Evolutionary conservation across 2,113 vertebrate genomes (phyloP).

Genomic region (Todiramphus saurophagus): DNA sequence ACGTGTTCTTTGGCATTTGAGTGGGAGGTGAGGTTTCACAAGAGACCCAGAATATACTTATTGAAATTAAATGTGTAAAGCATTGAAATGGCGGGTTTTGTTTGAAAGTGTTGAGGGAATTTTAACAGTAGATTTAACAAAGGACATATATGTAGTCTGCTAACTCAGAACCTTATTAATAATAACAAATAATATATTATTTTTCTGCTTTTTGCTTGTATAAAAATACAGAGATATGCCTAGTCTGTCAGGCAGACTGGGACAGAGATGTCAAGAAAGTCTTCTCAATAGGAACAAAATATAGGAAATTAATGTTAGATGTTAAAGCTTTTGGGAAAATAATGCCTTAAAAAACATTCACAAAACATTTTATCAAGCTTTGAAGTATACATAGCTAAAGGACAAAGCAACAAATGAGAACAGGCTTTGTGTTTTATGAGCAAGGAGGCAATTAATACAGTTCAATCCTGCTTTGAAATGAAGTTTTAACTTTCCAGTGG

Average conservation of each 20-base stretch:
- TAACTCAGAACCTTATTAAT: background rate
- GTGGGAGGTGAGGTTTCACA: background rate
- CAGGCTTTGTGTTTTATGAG: background rate
- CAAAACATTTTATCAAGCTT: background rate
- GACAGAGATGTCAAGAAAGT: background rate
- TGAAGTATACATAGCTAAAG: background rate
- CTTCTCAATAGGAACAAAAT: background rate
- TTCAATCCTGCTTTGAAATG: background rate
- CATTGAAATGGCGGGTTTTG: background rate
- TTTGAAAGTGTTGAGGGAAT: background rate
- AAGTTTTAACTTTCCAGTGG: background rate
- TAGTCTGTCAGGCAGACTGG: background rate
- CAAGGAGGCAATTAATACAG: background rate
- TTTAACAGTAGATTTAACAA: conserved; percentile 19
- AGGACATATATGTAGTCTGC: background rate
- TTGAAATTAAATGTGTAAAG: background rate
- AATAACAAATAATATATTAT: background rate
- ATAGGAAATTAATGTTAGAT: background rate
- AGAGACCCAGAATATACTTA: background rate
- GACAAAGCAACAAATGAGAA: background rate
- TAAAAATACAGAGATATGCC: background rate
- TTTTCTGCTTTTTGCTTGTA: background rate
- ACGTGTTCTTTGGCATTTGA: background rate
- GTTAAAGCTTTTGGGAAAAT: background rate
- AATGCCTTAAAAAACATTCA: background rate